phyloP scores from a whole-genome alignment of 2,113 vertebrate genomes.

The Corydoras maculifer region DNA sequence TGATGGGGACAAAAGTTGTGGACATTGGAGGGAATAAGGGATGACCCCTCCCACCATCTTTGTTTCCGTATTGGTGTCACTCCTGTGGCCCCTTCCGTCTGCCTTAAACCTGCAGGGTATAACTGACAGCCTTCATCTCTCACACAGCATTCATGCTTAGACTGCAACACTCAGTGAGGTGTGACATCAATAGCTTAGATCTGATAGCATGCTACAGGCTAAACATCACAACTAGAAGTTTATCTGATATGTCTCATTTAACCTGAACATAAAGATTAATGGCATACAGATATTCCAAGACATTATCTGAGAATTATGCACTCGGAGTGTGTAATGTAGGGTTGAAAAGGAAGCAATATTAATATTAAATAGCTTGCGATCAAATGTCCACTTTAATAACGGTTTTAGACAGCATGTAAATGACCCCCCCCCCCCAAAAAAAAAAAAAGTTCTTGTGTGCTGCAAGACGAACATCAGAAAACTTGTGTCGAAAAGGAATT shows the following conservation, averaged over 20 bases:
- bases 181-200: conserved; percentile 29
- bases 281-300: background rate
- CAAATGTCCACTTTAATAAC: too few relatives aligned
- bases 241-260: background rate
- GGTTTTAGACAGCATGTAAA: too few relatives aligned
- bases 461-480: background rate
- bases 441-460: too few relatives aligned
- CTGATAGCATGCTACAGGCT: conserved; percentile 35
- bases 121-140: conserved; percentile 38
- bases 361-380: too few relatives aligned
- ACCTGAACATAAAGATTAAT: conserved; percentile 3
- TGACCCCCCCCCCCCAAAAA: background rate
- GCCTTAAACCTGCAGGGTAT: conserved; percentile 26
- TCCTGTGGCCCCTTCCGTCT: conserved; percentile 22
- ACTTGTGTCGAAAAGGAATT: conserved; percentile 7
- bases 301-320: background rate
- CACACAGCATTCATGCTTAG: conserved; percentile 28
- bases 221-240: conserved; percentile 11
- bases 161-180: conserved; percentile 2
- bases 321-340: background rate
- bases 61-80: conserved; percentile 7
- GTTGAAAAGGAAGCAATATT: too few relatives aligned
- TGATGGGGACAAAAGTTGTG: background rate
- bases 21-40: conserved; percentile 17
- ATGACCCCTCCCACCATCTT: background rate